Evolutionary conservation across 1,140 invertebrate species (phyloP), one percentile per base, ranked within the genome.

Genomic region (Thaumetopoea pityocampa): DNA sequence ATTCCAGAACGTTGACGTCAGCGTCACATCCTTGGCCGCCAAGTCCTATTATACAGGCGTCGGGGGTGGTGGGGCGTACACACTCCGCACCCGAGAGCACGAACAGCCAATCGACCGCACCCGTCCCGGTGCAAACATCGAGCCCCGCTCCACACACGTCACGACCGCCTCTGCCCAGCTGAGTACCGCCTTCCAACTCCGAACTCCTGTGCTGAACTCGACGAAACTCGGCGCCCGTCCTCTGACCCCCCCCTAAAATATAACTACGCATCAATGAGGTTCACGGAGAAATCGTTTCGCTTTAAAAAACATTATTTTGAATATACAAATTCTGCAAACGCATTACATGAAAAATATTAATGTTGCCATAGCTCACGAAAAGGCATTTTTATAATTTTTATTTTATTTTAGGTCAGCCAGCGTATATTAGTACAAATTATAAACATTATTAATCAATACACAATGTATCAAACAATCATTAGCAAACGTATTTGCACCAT

Each of bases 1-100:
- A 7, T 72, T 70, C 33, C 68, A 88, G 88, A 73, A 88, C 87
- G 58, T 67, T 87, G 51, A 83, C 86, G 56, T 78, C 85, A 68
- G 70, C 84, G 50, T 78, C 87, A 18, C 91, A 92, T 61, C 90
- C 90, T 20, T 93, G 91, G 91, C 91, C 91, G 49, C 88, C 89
- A 34, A 92, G 90, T 70, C 91, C 92, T 51, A 89, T 92, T 36
- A 81, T 92, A 53, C 91, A 91, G 45, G 88, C 91, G 35, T 88
- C 91, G 48, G 89, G 89, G 45, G 88, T 91, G 35, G 88, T 91
- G 48, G 89, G 89, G 55, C 85, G 91, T 42, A 91, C 91, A 30
- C 91, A 92, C 73, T 87, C 92, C 32, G 90, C 92, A 23, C 91
- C 91, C 10, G 91, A 92, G 67, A 90, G 90, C 48, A 87, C 88